Conservation (phyloP, 2,113 vertebrate genomes). For the Dicentrarchus labrax region DNA sequence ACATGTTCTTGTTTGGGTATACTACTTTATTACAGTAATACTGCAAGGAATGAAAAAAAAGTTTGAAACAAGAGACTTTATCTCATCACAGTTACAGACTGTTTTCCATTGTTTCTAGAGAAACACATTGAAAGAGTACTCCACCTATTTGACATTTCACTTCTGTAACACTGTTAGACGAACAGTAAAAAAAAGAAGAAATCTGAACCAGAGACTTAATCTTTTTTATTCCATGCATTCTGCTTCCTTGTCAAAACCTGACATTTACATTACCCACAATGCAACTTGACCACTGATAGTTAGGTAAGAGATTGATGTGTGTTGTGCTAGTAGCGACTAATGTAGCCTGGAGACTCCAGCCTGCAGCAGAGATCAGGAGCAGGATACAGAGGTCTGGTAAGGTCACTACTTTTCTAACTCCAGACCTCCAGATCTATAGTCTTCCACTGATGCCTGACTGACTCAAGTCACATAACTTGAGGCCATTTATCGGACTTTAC, state of each 20-base stretch:
- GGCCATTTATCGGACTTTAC: neutral
- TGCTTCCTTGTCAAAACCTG: neutral
- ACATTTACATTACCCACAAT: neutral
- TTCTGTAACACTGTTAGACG: neutral
- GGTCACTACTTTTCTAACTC: too few species aligned
- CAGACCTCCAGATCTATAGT: too few species aligned
- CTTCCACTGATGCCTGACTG: too few species aligned
- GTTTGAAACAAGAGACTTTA: neutral
- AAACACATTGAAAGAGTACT: neutral
- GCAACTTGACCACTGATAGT: neutral
- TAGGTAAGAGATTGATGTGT: neutral
- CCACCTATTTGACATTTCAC: neutral
- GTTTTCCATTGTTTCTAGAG: neutral
- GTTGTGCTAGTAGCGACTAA: neutral
- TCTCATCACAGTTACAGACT: neutral
- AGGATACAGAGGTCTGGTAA: too few species aligned
- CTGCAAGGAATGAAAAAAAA: too few species aligned
- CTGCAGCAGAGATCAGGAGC: too few species aligned
- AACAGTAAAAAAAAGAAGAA: too few species aligned
- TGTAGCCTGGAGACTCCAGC: neutral
- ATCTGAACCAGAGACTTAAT: neutral
- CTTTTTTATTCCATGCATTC: slow-evolving; percentile 5
- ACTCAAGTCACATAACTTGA: too few species aligned
- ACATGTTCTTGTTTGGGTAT: neutral
- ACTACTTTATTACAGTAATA: neutral